Percentiles rank a stretch among this genome's conserved stretches.
These are phyloP conservation scores for Mionectes macconnelli DNA, from an alignment of 2,113 vertebrate species.

Conservation along the genomic window DNA sequence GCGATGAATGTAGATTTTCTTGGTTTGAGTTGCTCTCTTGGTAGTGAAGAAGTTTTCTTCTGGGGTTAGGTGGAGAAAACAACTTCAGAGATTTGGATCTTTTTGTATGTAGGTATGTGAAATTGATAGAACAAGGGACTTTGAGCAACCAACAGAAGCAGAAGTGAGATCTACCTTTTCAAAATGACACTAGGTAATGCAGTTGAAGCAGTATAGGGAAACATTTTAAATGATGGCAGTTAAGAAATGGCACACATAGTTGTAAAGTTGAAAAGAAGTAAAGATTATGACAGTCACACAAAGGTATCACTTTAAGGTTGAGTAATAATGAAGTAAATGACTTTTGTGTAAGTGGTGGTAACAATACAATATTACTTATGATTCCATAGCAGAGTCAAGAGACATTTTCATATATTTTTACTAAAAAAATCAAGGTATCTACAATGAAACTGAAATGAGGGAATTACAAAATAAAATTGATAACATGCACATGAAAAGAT, in stretches of 20 bases:
- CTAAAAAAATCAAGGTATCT: background rate
- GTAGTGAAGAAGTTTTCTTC: background rate
- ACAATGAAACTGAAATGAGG: background rate
- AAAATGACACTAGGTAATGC: background rate
- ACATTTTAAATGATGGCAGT: background rate
- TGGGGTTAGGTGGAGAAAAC: background rate
- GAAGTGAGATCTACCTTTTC: background rate
- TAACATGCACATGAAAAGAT: background rate
- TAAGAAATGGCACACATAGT: background rate
- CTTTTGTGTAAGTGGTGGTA: background rate
- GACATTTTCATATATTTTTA: background rate
- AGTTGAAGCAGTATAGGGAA: background rate
- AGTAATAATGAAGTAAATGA: background rate
- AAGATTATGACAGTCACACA: background rate
- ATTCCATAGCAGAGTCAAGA: background rate
- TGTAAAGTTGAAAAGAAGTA: background rate
- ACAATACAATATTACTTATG: background rate
- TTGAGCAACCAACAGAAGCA: background rate
- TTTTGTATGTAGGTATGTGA: background rate
- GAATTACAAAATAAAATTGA: background rate
- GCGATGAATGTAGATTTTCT: background rate
- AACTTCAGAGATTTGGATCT: fast-evolving
- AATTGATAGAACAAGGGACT: background rate
- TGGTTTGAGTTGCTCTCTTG: background rate
- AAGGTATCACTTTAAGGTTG: background rate